Evolutionary conservation across 2,113 vertebrate species (phyloP).

Genomic region (Caracal caracal): DNA sequence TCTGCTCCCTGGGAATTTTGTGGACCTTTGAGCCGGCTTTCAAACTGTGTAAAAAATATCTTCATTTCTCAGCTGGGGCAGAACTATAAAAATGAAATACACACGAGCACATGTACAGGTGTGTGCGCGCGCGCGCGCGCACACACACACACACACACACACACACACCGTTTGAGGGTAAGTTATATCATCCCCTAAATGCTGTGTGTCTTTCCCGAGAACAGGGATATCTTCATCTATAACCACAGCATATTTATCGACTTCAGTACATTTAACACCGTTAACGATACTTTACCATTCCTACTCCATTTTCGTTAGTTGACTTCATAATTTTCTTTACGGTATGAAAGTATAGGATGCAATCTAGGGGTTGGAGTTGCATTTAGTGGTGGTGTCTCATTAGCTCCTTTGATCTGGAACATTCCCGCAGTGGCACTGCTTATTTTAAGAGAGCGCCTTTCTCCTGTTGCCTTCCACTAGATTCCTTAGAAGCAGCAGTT

Average conservation of each 20-base stretch:
- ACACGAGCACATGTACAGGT: neutral
- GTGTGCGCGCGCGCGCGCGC: fast-evolving
- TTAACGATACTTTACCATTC: neutral
- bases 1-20: neutral
- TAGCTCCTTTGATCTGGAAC: neutral
- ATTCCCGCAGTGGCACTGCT: neutral
- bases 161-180: neutral
- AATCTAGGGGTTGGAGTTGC: neutral
- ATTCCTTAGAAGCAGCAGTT: neutral
- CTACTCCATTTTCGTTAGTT: neutral
- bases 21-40: neutral
- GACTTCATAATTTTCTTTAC: neutral
- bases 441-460: neutral
- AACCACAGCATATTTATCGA: neutral
- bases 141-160: neutral
- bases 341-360: neutral
- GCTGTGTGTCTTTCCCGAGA: neutral
- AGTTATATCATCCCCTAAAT: neutral
- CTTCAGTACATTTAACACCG: neutral
- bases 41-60: neutral
- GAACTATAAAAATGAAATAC: neutral
- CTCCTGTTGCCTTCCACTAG: neutral
- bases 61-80: neutral
- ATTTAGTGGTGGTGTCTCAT: neutral
- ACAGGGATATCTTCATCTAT: neutral